Evolutionary conservation across 1,140 invertebrate species (phyloP), one percentile per base, ranked within the genome.

Genomic region (Popillia japonica): DNA sequence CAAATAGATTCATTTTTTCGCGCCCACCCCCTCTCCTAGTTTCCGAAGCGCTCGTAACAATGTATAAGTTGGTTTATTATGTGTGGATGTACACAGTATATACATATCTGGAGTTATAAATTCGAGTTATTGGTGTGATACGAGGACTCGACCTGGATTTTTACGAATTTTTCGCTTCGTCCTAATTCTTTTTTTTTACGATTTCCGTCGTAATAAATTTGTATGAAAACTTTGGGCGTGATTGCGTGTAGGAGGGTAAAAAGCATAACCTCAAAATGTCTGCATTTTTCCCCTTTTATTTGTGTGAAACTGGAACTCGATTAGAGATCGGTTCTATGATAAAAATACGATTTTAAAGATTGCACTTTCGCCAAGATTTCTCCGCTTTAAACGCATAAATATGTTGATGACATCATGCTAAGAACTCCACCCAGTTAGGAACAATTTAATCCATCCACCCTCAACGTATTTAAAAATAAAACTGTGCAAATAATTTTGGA

Each of bases 1-100:
- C 75, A 64, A 76, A 79, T 79, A 79, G 75, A 79, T 55, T 48
- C 75, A 44, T 59, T 59, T 76, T 76, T 76, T 76, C 75, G 75
- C 42, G 75, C 23, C 11, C 22, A 17, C 42, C 72, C 72, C 40
- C 72, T 40, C 40, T 72, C 14, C 72, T n/a, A 34, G 1, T 2
- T 34, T 10, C 72, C 10, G 20, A 23, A 20, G 20, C 61, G 61
- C 14, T 14, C 48, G 17, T n/a, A 14, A 17, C 48, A 17, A 55
- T 55, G 17, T 55, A 17, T n/a, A n/a, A 14, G 44, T 14, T n/a
- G 11, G 48, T 44, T 10, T 44, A 44, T 44, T 14, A 14, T 44
- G 42, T 55, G 14, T 17, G n/a, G n/a, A n/a, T n/a, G n/a, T n/a
- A n/a, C n/a, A n/a, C n/a, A n/a, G n/a, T n/a, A n/a, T n/a, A n/a